Evolutionary conservation across 2,888 invertebrate species (phyloP), one percentile per base, ranked within the genome.

Genomic region (Erpobdella octoculata): DNA sequence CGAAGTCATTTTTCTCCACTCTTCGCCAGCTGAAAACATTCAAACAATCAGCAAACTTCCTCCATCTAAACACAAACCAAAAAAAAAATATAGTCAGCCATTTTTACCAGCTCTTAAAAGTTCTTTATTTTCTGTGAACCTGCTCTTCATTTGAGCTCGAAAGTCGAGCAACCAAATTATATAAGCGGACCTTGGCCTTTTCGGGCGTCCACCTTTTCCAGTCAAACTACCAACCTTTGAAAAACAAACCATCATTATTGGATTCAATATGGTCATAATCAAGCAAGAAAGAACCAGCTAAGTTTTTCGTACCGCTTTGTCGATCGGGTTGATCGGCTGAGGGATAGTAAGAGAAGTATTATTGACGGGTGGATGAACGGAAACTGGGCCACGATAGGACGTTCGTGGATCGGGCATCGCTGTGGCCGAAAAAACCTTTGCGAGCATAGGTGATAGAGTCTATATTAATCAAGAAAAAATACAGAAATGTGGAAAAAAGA

Each of bases 161-260:
- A 87, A 89, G 73, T 91, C 92, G 81, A 91, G 93, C 71, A 97
- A 85, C 93, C 94, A 98, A 75, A 95, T 77, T 90, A 98, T 92
- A 83, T 92, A 98, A 0, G 93, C 94, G 0, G 93, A 89, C 37
- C 88, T 84, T 0, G 94, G 89, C 25, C 94, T 87, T 81, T 98
- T 98, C 0, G 97, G 97, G 76, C 87, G 90, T 25, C 87, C 88
- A 81, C 96, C 95, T 86, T 89, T 88, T 81, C 89, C 89, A 86
- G 91, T 89, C 31, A 61, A 64, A 21, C 61, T 70, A 95, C 86
- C 89, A 88, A 82, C 89, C 89, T 86, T 53, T 28, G 8, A 53
- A n/a, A 8, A n/a, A n/a, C n/a, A n/a, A n/a, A n/a, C n/a, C n/a
- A n/a, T n/a, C n/a, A n/a, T n/a, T n/a, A n/a, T n/a, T n/a, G n/a